Evolutionary conservation across 2,888 invertebrate genomes (phyloP).

Genomic region (Megastigmus dorsalis): DNA sequence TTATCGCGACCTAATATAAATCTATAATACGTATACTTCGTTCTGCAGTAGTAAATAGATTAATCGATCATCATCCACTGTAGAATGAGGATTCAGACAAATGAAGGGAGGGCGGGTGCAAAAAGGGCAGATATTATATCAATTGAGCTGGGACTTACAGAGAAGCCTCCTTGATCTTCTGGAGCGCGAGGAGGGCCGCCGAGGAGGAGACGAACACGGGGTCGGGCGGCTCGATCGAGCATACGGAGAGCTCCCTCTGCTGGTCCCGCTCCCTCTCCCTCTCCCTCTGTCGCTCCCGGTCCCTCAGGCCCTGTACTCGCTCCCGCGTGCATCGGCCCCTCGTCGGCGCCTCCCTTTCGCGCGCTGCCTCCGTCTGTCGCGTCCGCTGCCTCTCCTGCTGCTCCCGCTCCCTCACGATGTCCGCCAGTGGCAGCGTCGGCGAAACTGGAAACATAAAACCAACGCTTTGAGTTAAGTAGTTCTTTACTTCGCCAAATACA

Average conservation of each 20-base stretch:
- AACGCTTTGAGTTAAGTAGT: too few species aligned
- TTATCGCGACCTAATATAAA: too few species aligned
- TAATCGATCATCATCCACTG: too few species aligned
- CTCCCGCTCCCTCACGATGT: slow-evolving; percentile 67
- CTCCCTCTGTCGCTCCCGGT: slow-evolving; percentile 57
- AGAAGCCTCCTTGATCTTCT: slow-evolving; percentile 77
- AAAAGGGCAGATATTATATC: too few species aligned
- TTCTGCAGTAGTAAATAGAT: too few species aligned
- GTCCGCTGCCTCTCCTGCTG: slow-evolving; percentile 62
- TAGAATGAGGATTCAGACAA: too few species aligned
- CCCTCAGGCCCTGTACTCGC: too few species aligned
- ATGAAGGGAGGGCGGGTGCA: too few species aligned
- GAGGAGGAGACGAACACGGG: slow-evolving; percentile 73
- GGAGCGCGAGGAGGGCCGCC: slow-evolving; percentile 76
- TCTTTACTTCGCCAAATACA: too few species aligned
- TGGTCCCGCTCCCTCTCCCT: slow-evolving; percentile 59
- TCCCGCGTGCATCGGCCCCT: too few species aligned
- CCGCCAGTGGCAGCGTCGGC: slow-evolving; percentile 66
- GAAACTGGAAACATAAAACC: slow-evolving; percentile 64
- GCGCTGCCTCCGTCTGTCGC: slow-evolving; percentile 56
- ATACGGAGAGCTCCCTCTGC: slow-evolving; percentile 66
- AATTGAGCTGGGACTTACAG: too few species aligned
- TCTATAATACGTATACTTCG: too few species aligned
- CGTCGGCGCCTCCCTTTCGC: slow-evolving; percentile 66
- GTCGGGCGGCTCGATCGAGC: slow-evolving; percentile 72